Evolutionary conservation across 2,113 vertebrate species (phyloP), one percentile per base, ranked within the genome.

Genomic region (Rutilus rutilus): DNA sequence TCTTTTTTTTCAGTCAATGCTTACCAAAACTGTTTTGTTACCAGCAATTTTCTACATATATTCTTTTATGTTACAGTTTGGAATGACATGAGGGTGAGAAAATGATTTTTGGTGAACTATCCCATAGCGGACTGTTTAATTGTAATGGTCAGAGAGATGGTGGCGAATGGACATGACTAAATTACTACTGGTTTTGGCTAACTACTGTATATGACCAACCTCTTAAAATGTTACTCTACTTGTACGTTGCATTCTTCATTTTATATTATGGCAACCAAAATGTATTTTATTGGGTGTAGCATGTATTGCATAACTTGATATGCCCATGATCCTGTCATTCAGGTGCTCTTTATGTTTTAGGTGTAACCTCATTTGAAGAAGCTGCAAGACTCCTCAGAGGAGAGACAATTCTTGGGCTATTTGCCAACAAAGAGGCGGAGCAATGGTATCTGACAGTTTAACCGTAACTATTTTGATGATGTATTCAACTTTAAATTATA

Each of bases 321-420:
- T 67, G 57, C 36, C 23, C 10, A 45, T 6, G 42, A 74, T 45
- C 4, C 15, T 21, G 25, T 42, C 30, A 64, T 19, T 78, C 60
- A 78, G 36, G 62, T 77, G 73, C 50, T 85, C n/a, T 89, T 85
- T 30, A 21, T 71, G 77, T 83, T 83, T 4, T 91, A 98, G 97
- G 86, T 42, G 91, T 91, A 15, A 85, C 92, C 45, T 80, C 92
- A 73, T 98, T 98, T 65, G 86, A 86, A 79, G 93, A 95, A 92
- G 97, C 96, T 42, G 96, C 93, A 78, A 91, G 82, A 85, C 85
- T 89, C 6, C 88, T 99, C 62, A 93, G 93, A 87, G 98, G 97
- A 86, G 93, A 90, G 5, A 88, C 95, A 54, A 92, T 90, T 47
- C 94, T 91, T 36, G 97, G 95, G 79, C 88, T 97, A 87, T 95